Conservation (phyloP, 2,888 invertebrate species). For the Nymphalis urticae region DNA sequence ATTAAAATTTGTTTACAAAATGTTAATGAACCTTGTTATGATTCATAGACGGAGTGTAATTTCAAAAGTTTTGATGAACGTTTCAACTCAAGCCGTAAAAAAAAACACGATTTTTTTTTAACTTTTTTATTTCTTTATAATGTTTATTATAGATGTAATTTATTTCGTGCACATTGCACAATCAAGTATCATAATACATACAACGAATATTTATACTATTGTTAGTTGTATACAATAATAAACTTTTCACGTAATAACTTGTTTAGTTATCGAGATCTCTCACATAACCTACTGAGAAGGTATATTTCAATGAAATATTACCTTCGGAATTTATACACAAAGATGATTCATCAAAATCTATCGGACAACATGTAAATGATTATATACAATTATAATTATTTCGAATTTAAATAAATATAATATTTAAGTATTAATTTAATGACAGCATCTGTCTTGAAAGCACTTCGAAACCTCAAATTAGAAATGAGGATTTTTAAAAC, state of each 20-base stretch:
- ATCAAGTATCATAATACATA: conserved; percentile 70
- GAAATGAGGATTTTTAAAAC: conserved; percentile 48
- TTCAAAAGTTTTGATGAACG: conserved; percentile 4
- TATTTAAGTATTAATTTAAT: conserved; percentile 54
- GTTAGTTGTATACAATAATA: conserved; percentile 80
- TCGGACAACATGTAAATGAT: conserved; percentile 54
- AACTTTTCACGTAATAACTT: conserved; percentile 80
- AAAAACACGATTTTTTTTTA: conserved; percentile 62
- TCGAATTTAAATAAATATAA: conserved; percentile 44
- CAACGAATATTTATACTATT: conserved; percentile 77
- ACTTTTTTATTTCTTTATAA: conserved; percentile 80
- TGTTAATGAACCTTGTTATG: conserved; percentile 10
- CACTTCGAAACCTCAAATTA: conserved; percentile 61
- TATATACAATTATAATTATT: conserved; percentile 55
- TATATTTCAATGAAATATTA: conserved; percentile 52
- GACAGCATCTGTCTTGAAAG: conserved; percentile 76
- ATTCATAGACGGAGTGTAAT: conserved; percentile 10
- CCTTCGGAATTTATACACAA: conserved; percentile 49
- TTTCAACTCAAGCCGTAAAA: conserved; percentile 16
- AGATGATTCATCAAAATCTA: conserved; percentile 48
- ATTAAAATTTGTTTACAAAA: conserved; percentile 3
- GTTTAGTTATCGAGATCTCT: conserved; percentile 70
- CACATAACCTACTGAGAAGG: conserved; percentile 63
- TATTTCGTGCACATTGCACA: conserved; percentile 64
- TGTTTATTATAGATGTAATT: conserved; percentile 79